Conservation (phyloP, 2,888 invertebrate genomes). For the Microctonus brassicae region DNA sequence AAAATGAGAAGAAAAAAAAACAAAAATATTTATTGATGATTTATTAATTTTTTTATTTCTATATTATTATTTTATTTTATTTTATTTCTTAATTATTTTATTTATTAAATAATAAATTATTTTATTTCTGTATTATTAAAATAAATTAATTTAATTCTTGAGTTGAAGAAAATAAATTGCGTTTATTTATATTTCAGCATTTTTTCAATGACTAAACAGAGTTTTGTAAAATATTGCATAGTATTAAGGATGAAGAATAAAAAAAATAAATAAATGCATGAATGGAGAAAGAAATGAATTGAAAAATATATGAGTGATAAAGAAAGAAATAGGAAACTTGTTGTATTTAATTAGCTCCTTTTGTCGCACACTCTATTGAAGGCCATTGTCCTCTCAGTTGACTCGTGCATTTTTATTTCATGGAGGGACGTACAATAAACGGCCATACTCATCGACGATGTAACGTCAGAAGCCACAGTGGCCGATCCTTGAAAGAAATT, state of each 20-base stretch:
- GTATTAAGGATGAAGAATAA: conserved; percentile 5
- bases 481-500: conserved; percentile 1
- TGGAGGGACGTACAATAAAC: conserved; percentile 21
- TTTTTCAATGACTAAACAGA: too few relatives aligned
- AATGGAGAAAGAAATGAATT: background rate
- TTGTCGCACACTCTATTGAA: conserved; percentile 20
- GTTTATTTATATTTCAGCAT: too few relatives aligned
- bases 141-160: too few relatives aligned
- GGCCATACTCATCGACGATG: conserved; percentile 19
- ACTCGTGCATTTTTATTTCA: conserved; percentile 47
- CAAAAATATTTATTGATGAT: too few relatives aligned
- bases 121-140: too few relatives aligned
- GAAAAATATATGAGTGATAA: conserved; percentile 41
- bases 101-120: too few relatives aligned
- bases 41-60: too few relatives aligned
- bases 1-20: too few relatives aligned
- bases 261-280: background rate
- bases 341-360: conserved; percentile 42
- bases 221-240: conserved; percentile 20
- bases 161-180: conserved; percentile 15
- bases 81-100: too few relatives aligned
- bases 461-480: background rate
- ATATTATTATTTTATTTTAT: too few relatives aligned
- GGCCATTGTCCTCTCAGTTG: conserved; percentile 44
- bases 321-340: conserved; percentile 44